Evolutionary conservation across 2,888 invertebrate species (phyloP), one percentile per base, ranked within the genome.

Genomic region (Leistus spinibarbis): DNA sequence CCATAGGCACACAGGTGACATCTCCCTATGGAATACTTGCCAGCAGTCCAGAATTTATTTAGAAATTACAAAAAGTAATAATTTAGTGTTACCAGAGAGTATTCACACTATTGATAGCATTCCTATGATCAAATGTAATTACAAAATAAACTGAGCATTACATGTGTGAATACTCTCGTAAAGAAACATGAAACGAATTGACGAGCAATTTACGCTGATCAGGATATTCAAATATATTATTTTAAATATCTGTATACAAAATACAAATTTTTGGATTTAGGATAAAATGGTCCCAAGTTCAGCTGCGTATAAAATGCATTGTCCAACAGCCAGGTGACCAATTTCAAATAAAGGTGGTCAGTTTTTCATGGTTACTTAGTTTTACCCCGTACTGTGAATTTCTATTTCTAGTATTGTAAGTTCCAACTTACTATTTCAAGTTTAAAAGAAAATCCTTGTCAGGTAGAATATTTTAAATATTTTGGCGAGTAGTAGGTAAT

Each of bases 301-400:
- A 54, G 71, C 20, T 53, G 71, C 40, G 7, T 40, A 10, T 24
- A 53, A 64, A 54, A 24, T 71, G 64, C 71, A 71, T 64, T 64
- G 71, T 71, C 64, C 40, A 40, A 64, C 56, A 56, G 71, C 65
- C 66, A 72, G 72, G 65, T 72, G 66, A 72, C 72, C 65, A 72
- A n/a, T 71, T 64, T 54, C n/a, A 22, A 16, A 56, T 66, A 72
- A 65, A 72, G 71, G 54, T 72, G 72, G 72, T 72, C 72, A 72
- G 64, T 13, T 10, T 66, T 72, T 71, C 64, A 64, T 64, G 64
- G 24, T 64, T 65, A 63, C 63, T 70, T 70, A 57, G 57, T 3
- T n/a, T n/a, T 7, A 57, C 57, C 19, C 19, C 19, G 19, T 57
- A 13, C 19, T 57, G 57, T 57, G 19, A 5, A 10, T 40, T 40